phyloP scores from a whole-genome alignment of 2,888 invertebrate genomes.

The Sarcophaga subvicina region DNA sequence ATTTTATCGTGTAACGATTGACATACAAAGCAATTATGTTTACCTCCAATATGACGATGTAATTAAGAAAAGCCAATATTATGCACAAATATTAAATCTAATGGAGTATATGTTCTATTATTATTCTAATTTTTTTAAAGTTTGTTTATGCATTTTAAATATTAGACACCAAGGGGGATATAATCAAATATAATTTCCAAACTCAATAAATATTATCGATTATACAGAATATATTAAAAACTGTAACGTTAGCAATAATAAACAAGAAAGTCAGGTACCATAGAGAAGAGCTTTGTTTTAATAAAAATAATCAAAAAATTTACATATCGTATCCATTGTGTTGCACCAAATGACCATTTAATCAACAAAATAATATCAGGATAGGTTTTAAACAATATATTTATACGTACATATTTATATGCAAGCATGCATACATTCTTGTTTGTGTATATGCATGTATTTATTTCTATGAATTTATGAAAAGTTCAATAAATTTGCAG shows the following conservation, averaged over 20 bases:
- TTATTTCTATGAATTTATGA: neutral
- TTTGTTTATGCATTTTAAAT: neutral
- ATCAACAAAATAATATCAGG: neutral
- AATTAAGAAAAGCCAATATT: too few relatives aligned
- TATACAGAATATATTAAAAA: conserved; percentile 23
- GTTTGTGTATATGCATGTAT: neutral
- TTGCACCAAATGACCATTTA: neutral
- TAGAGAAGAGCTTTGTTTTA: too few relatives aligned
- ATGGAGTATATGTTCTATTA: neutral
- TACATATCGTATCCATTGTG: conserved; percentile 11
- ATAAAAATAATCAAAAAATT: conserved; percentile 15
- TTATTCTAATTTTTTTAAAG: neutral
- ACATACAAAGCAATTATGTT: too few relatives aligned
- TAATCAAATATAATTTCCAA: conserved; percentile 19
- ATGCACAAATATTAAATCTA: neutral
- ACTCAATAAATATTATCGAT: conserved; percentile 25
- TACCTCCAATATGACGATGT: too few relatives aligned
- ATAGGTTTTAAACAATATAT: neutral
- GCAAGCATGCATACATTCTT: neutral
- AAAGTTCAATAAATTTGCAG: neutral
- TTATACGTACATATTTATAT: neutral
- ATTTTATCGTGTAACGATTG: too few relatives aligned
- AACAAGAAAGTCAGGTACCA: neutral
- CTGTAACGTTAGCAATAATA: neutral
- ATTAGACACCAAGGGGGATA: neutral